A percentile compares a stretch with the other conserved stretches of the same genome.
These are phyloP conservation scores for Oophaga sylvatica DNA, from an alignment of 2,797 vertebrate species.

Conservation along the genomic window DNA sequence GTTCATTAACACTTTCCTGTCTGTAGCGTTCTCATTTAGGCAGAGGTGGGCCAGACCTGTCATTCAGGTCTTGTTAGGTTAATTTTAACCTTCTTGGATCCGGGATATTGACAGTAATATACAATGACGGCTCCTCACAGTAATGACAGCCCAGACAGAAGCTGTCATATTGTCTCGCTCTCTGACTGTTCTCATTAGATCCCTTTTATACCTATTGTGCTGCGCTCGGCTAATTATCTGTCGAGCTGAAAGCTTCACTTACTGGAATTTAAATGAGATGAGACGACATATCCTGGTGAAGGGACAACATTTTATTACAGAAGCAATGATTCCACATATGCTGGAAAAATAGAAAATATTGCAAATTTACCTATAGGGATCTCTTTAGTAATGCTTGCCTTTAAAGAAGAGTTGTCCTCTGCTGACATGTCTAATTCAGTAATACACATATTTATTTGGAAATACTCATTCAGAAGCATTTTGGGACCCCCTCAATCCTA, in stretches of 20 bases:
- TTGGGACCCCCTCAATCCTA: too few relatives aligned
- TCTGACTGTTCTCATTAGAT: background rate
- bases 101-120: background rate
- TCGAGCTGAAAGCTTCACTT: background rate
- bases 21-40: background rate
- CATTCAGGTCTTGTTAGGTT: background rate
- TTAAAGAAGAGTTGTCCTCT: too few relatives aligned
- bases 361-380: too few relatives aligned
- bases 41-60: background rate
- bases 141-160: background rate
- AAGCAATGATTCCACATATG: background rate
- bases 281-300: background rate
- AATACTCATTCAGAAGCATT: too few relatives aligned
- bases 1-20: background rate
- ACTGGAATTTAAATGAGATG: background rate
- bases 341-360: too few relatives aligned
- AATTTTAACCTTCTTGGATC: background rate
- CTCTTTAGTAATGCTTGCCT: too few relatives aligned
- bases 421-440: too few relatives aligned
- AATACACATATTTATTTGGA: too few relatives aligned
- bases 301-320: background rate
- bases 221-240: background rate
- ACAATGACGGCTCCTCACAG: background rate
- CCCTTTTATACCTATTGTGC: conserved; percentile 5
- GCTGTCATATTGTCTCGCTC: background rate